A percentile compares a stretch with the other conserved stretches of the same genome.
Evolutionary conservation across 2,797 vertebrate species (phyloP).

Genomic region (Limnodromus scolopaceus): DNA sequence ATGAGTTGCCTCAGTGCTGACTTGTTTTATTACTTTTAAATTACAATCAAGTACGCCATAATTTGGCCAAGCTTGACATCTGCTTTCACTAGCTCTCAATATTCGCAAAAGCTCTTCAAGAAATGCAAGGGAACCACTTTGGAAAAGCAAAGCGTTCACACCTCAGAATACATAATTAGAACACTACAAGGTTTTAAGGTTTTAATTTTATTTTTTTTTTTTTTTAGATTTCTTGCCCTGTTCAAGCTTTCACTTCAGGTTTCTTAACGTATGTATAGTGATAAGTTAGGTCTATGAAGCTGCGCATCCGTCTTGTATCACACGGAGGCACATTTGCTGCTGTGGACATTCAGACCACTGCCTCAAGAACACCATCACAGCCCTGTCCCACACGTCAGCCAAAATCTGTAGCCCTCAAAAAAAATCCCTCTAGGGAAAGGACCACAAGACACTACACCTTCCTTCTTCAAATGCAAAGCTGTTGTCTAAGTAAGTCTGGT

Average conservation of each 20-base stretch:
- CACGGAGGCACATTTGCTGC: not conserved
- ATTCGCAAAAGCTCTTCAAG: not conserved
- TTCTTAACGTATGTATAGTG: not conserved
- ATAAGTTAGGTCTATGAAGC: not conserved
- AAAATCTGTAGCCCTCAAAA: not conserved
- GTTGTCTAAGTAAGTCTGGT: not conserved
- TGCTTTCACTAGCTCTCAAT: constrained; percentile 2
- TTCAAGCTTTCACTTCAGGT: not conserved
- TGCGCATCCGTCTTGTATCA: not conserved
- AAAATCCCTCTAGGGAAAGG: not conserved
- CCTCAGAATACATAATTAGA: not conserved
- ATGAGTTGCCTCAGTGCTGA: not conserved
- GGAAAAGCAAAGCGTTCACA: not conserved
- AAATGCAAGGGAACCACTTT: not conserved
- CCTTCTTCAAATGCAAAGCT: not conserved
- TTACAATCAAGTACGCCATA: not conserved
- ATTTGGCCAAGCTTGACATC: constrained; percentile 1
- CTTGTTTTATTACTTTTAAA: constrained; percentile 44
- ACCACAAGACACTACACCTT: not conserved
- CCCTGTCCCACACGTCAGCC: not conserved
- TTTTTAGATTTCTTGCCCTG: not conserved
- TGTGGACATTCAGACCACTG: not conserved
- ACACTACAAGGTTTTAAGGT: not conserved
- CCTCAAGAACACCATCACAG: not conserved
- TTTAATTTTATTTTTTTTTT: not conserved